phyloP scores from a whole-genome alignment of 1,140 invertebrate genomes.

The Leguminivora glycinivorella region DNA sequence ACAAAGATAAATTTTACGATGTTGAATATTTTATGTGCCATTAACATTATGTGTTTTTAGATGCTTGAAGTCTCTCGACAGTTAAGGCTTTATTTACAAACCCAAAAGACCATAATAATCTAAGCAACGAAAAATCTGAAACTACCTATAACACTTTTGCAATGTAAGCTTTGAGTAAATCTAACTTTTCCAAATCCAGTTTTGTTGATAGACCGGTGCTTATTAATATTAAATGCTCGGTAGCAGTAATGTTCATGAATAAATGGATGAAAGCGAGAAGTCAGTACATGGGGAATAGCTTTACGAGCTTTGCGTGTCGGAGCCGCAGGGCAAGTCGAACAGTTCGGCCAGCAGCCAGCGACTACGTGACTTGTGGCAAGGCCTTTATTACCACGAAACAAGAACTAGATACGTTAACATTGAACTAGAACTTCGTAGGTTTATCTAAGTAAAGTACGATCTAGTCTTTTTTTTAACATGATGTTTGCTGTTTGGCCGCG shows the following conservation, averaged over 20 bases:
- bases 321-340: constrained; percentile 37
- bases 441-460: background rate
- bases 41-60: too few species aligned
- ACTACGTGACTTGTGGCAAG: constrained; percentile 9
- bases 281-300: constrained; percentile 36
- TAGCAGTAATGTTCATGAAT: constrained; percentile 46
- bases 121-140: too few species aligned
- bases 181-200: background rate
- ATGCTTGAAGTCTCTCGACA: too few species aligned
- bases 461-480: too few species aligned
- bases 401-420: background rate
- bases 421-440: constrained; percentile 1
- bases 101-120: too few species aligned
- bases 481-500: too few species aligned
- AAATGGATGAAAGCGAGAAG: constrained; percentile 40
- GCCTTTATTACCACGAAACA: constrained; percentile 3
- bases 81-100: too few species aligned
- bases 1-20: too few species aligned
- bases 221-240: constrained; percentile 38
- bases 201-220: background rate
- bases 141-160: background rate
- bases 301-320: constrained; percentile 44
- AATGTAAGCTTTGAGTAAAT: background rate
- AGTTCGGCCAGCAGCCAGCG: background rate
- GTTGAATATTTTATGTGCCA: too few species aligned